These are phyloP conservation scores for Coronaproctus castanopsis DNA, from an alignment of 2,888 invertebrate genomes.

Conservation along the genomic window DNA sequence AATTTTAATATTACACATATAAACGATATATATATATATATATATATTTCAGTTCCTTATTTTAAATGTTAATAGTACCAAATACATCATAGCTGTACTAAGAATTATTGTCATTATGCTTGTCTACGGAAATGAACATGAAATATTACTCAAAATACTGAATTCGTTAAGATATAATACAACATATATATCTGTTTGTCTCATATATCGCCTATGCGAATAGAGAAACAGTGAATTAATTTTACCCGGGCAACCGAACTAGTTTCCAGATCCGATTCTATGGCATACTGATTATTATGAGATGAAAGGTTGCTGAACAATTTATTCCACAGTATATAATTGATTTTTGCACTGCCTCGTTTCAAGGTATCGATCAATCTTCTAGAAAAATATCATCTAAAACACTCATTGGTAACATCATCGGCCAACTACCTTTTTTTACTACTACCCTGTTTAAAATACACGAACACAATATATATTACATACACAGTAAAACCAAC, in stretches of 20 bases:
- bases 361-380: conserved; percentile 7
- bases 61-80: no score
- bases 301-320: neutral
- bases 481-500: no score
- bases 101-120: no score
- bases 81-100: neutral
- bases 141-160: no score
- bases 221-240: no score
- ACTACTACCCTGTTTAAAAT: neutral
- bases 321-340: conserved; percentile 7
- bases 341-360: conserved; percentile 3
- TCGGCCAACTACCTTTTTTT: conserved; percentile 2
- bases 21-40: neutral
- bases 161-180: no score
- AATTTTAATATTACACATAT: neutral
- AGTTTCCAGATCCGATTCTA: conserved; percentile 8
- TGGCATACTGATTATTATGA: conserved; percentile 1
- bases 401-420: neutral
- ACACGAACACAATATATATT: neutral
- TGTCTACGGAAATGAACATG: neutral
- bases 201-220: neutral
- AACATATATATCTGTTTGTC: neutral
- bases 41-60: neutral
- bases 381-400: conserved; percentile 3
- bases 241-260: conserved; percentile 1